Conservation (phyloP, 2,888 invertebrate species). For the Acleris holmiana region DNA sequence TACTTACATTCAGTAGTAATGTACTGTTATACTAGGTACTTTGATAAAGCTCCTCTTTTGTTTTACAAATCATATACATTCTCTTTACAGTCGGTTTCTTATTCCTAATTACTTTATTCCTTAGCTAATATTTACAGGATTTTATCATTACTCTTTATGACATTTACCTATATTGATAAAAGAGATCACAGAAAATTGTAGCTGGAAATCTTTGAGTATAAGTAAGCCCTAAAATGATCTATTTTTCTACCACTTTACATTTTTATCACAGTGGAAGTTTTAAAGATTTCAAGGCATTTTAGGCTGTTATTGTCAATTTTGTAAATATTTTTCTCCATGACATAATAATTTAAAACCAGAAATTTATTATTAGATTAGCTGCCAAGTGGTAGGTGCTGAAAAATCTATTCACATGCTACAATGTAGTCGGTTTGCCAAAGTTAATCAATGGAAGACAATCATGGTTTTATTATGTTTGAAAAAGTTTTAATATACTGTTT, state of each 20-base stretch:
- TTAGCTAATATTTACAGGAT: conserved; percentile 76
- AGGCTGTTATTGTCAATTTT: conserved; percentile 70
- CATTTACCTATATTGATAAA: conserved; percentile 81
- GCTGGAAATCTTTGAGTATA: conserved; percentile 84
- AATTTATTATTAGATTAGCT: conserved; percentile 45
- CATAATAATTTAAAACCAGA: conserved; percentile 26
- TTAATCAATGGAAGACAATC: conserved; percentile 78
- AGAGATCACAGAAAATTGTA: conserved; percentile 86
- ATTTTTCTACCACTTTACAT: conserved; percentile 77
- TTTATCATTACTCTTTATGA: conserved; percentile 71
- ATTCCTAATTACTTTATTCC: conserved; percentile 53
- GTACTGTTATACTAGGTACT: conserved; percentile 81
- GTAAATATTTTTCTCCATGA: conserved; percentile 38
- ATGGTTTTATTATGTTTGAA: conserved; percentile 46
- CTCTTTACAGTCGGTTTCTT: conserved; percentile 80
- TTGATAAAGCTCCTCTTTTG: conserved; percentile 84
- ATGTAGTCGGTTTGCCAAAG: conserved; percentile 75
- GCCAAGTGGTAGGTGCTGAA: conserved; percentile 66
- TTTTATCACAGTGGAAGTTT: conserved; percentile 79
- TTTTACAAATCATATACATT: conserved; percentile 82
- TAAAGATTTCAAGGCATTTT: conserved; percentile 72
- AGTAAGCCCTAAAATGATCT: conserved; percentile 76
- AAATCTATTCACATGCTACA: conserved; percentile 71
- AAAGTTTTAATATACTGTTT: conserved; percentile 25
- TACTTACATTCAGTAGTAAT: conserved; percentile 43